Evolutionary conservation across 2,113 vertebrate species (phyloP).

Genomic region (Platycercus adscitus): DNA sequence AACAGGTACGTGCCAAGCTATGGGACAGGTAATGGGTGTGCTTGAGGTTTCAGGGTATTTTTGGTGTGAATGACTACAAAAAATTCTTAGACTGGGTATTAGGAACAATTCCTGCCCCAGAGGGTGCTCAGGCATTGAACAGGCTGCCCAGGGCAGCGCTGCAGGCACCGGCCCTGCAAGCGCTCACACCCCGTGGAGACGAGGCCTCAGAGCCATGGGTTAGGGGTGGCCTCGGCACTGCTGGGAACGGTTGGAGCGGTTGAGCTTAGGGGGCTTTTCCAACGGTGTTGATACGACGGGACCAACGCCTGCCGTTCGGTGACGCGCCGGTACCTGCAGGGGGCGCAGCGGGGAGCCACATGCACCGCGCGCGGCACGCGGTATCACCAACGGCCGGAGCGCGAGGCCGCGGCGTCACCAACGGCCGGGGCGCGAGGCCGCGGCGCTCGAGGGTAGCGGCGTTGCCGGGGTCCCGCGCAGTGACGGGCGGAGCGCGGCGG

Average conservation of each 20-base stretch:
- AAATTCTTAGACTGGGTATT: background rate
- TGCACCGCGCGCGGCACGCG: too few relatives aligned
- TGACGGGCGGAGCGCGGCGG: too few relatives aligned
- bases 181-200: background rate
- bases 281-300: rapidly evolving
- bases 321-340: background rate
- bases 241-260: background rate
- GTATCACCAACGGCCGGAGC: too few relatives aligned
- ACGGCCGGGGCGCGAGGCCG: background rate
- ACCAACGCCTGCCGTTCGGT: background rate
- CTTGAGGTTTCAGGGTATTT: background rate
- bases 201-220: background rate
- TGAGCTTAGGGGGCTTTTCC: background rate
- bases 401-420: too few relatives aligned
- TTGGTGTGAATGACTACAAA: background rate
- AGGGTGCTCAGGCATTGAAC: background rate
- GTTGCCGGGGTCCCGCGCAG: too few relatives aligned
- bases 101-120: background rate
- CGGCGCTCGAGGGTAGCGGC: background rate
- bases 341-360: too few relatives aligned
- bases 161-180: background rate
- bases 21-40: background rate
- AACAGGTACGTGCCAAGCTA: background rate
- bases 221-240: rapidly evolving
- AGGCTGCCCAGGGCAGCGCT: background rate